phyloP scores from a whole-genome alignment of 2,888 invertebrate species.

The Phalangium opilio region DNA sequence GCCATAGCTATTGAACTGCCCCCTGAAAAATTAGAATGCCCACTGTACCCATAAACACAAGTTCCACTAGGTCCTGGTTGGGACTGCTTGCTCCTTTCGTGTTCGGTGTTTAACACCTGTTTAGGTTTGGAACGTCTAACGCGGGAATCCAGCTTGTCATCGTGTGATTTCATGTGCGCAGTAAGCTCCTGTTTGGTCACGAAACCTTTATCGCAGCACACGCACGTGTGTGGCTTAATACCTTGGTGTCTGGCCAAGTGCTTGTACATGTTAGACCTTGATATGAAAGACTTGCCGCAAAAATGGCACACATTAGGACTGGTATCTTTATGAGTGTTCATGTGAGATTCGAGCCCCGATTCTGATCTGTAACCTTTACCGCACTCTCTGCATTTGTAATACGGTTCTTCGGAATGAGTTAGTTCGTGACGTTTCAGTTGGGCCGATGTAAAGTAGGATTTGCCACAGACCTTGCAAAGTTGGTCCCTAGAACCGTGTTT shows the following conservation, averaged over 20 bases:
- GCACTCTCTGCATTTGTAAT: background rate
- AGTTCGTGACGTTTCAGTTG: background rate
- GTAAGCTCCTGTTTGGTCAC: background rate
- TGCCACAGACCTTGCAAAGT: background rate
- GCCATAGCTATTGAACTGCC: too few relatives aligned
- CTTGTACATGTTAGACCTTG: background rate
- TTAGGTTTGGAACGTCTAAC: too few relatives aligned
- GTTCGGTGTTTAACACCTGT: too few relatives aligned
- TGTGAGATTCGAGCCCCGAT: background rate
- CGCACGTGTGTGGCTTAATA: background rate
- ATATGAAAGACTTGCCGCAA: conserved; percentile 1
- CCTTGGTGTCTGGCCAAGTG: background rate
- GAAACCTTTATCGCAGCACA: background rate
- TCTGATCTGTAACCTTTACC: background rate
- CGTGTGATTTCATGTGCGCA: background rate
- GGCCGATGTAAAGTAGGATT: background rate
- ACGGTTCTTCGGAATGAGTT: background rate
- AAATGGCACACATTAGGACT: background rate
- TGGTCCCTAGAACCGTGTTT: background rate
- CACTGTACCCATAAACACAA: too few relatives aligned
- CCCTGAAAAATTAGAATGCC: too few relatives aligned
- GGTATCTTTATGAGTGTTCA: background rate
- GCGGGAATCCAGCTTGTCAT: too few relatives aligned
- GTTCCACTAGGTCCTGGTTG: too few relatives aligned
- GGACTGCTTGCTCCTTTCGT: too few relatives aligned